phyloP scores from a whole-genome alignment of 2,888 invertebrate species.

The Frankliniella fusca region DNA sequence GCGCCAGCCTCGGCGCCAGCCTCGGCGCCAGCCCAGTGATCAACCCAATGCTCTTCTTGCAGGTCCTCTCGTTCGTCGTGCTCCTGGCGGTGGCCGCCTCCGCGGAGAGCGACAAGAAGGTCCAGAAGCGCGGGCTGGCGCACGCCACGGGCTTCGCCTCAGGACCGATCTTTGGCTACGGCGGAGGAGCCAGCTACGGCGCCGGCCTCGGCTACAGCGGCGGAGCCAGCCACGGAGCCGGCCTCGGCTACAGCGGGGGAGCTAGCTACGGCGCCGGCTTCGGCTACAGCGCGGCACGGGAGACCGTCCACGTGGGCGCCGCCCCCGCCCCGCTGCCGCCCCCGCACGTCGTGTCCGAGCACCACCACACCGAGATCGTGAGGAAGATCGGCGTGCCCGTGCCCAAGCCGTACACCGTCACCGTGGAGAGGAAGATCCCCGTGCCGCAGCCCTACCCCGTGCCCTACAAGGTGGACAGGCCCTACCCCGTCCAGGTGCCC shows the following conservation, averaged over 20 bases:
- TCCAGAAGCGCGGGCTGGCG: not conserved
- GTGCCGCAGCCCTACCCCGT: constrained; percentile 15
- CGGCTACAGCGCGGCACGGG: constrained; percentile 43
- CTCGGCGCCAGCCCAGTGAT: not conserved
- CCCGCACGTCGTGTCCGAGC: constrained; percentile 16
- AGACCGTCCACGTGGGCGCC: constrained; percentile 48
- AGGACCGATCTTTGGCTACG: not conserved
- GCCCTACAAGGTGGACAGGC: constrained; percentile 22
- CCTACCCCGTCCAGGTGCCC: constrained; percentile 2
- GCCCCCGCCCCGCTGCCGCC: constrained; percentile 47
- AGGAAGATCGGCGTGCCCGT: constrained; percentile 5
- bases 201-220: not conserved
- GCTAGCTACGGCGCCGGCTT: constrained; percentile 46
- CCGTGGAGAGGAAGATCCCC: constrained; percentile 23
- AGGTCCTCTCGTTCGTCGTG: not conserved
- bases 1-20: no score
- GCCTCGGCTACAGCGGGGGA: not conserved
- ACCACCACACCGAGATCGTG: constrained; percentile 12
- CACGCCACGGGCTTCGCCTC: not conserved
- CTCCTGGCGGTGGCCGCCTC: not conserved
- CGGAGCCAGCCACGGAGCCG: not conserved
- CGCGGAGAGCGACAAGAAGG: not conserved
- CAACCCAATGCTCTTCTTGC: not conserved
- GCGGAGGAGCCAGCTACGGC: not conserved
- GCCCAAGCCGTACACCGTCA: constrained; percentile 8